Evolutionary conservation across 2,797 vertebrate species (phyloP).

Genomic region (Eidolon dupreanum): DNA sequence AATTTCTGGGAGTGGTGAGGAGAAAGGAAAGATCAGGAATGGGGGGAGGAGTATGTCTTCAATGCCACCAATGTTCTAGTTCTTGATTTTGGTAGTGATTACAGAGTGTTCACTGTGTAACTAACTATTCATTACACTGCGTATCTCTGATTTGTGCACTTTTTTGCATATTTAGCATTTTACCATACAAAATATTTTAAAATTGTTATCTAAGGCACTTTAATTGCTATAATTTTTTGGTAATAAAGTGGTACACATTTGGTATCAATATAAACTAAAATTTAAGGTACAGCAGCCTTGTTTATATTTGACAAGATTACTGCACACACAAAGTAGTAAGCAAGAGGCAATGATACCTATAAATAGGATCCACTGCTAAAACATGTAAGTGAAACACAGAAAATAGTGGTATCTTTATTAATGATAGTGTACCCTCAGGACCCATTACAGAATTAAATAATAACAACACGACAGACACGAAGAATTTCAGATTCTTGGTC

Average conservation of each 20-base stretch:
- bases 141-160: not conserved
- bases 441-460: not conserved
- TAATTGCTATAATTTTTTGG: not conserved
- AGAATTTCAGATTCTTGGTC: not conserved
- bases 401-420: not conserved
- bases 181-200: not conserved
- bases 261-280: not conserved
- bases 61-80: not conserved
- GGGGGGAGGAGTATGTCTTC: not conserved
- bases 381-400: not conserved
- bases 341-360: not conserved
- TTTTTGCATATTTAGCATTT: not conserved
- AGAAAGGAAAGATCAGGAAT: not conserved
- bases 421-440: not conserved
- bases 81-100: not conserved
- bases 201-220: not conserved
- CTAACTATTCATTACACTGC: not conserved
- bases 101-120: not conserved
- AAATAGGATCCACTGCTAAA: not conserved
- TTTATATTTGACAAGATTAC: slow-evolving; percentile 5
- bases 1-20: not conserved
- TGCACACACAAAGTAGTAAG: not conserved
- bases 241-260: not conserved
- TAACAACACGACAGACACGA: not conserved
- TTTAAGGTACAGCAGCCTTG: not conserved